Conservation (phyloP, 92 coral and sea anemone genomes). For the Phenganax stokvisi region DNA sequence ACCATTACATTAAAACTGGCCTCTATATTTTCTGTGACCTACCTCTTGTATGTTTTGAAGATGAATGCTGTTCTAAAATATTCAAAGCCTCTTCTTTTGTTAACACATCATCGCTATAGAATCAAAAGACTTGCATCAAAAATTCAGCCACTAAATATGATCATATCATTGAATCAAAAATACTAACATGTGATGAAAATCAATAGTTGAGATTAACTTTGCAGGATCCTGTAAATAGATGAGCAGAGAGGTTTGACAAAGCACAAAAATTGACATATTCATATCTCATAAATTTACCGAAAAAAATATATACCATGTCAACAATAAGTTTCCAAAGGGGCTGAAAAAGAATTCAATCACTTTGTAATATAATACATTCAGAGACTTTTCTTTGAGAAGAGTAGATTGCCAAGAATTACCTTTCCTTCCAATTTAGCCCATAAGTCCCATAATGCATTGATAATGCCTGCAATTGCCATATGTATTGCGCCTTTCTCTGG, state of each 20-base stretch:
- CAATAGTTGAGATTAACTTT: conserved; percentile 83
- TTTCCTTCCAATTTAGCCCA: conserved; percentile 95
- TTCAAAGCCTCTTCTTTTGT: conserved; percentile 91
- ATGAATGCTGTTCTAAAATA: conserved; percentile 61
- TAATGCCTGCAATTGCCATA: conserved; percentile 78
- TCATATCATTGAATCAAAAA: not conserved
- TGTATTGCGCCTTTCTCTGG: conserved; percentile 96
- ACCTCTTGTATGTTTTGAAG: conserved; percentile 67
- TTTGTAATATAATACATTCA: not conserved
- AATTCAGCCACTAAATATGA: not conserved
- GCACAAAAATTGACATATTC: not conserved
- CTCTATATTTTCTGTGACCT: not conserved
- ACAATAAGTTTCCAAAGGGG: conserved; percentile 94
- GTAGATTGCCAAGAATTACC: conserved; percentile 33
- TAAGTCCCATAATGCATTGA: conserved; percentile 93
- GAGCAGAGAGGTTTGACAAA: not conserved
- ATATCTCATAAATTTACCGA: not conserved
- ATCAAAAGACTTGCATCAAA: not conserved
- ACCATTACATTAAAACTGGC: too few species aligned
- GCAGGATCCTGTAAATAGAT: conserved; percentile 65
- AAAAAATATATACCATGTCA: conserved; percentile 73
- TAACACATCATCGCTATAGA: conserved; percentile 68
- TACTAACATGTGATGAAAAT: conserved; percentile 89
- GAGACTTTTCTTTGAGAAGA: not conserved
- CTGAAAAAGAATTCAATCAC: conserved; percentile 42